Percentiles rank a stretch among this genome's conserved stretches.
Evolutionary conservation across 35 echinoderm and acorn worm genomes (phyloP).

Genomic region (Lytechinus variegatus): DNA sequence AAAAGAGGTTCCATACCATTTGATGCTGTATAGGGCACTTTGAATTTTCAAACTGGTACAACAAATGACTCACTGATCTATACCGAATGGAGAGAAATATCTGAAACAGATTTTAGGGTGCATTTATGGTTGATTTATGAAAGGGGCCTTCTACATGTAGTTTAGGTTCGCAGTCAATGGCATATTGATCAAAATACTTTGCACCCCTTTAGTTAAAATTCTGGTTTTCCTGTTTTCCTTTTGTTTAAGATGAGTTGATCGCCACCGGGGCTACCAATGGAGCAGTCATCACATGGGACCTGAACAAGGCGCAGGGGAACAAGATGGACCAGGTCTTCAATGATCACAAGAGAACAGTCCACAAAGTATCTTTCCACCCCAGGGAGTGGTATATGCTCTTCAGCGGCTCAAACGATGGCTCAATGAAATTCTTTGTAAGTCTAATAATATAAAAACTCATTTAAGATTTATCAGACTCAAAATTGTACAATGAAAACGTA

Average conservation of each 20-base stretch:
- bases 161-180: too few species aligned
- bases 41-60: too few species aligned
- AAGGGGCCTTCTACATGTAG: too few species aligned
- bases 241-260: constrained; percentile 72
- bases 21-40: too few species aligned
- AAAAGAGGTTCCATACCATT: too few species aligned
- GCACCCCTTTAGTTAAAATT: too few species aligned
- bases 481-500: neutral
- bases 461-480: neutral
- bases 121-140: too few species aligned
- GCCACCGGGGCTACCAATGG: constrained; percentile 96
- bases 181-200: too few species aligned
- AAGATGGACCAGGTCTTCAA: constrained; percentile 87
- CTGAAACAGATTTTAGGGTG: too few species aligned
- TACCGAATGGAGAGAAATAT: too few species aligned
- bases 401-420: constrained; percentile 90
- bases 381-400: constrained; percentile 83
- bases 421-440: constrained; percentile 96
- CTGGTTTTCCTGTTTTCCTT: neutral
- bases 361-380: constrained; percentile 97
- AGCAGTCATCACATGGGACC: constrained; percentile 88
- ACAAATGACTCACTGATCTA: too few species aligned
- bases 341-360: constrained; percentile 85
- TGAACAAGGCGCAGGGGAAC: constrained; percentile 69
- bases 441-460: neutral